A percentile compares a stretch with the other conserved stretches of the same genome.
These are phyloP conservation scores for Sylvicola fuscatus DNA, from an alignment of 2,888 invertebrate genomes.

Conservation along the genomic window DNA sequence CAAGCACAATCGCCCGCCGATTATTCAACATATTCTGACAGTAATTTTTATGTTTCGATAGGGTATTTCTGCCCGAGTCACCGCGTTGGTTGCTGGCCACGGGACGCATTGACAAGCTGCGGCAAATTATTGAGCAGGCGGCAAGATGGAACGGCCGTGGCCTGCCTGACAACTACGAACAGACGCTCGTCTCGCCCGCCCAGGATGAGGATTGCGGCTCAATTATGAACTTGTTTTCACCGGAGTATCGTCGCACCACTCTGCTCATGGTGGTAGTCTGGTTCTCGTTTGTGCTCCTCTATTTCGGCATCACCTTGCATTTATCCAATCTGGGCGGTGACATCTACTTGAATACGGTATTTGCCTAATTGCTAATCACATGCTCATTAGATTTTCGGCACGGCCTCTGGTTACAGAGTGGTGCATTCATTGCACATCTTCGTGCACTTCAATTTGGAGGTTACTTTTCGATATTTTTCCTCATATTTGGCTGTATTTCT, in stretches of 20 bases:
- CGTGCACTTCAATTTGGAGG: too few species aligned
- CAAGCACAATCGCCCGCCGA: too few species aligned
- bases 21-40: constrained; percentile 1
- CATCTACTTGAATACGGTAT: constrained; percentile 46
- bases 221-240: constrained; percentile 41
- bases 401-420: too few species aligned
- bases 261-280: constrained; percentile 46
- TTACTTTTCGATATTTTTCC: too few species aligned
- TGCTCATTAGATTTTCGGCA: too few species aligned
- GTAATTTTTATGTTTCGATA: constrained; percentile 13
- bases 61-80: constrained; percentile 57
- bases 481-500: too few species aligned
- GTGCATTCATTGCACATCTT: too few species aligned
- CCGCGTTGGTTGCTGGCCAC: constrained; percentile 56
- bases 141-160: constrained; percentile 40
- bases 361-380: constrained; percentile 8
- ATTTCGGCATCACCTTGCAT: constrained; percentile 59
- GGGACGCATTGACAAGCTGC: constrained; percentile 44
- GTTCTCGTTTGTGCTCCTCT: constrained; percentile 55
- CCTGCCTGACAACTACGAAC: constrained; percentile 44
- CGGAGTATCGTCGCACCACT: constrained; percentile 41
- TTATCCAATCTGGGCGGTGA: constrained; percentile 52
- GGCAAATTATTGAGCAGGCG: constrained; percentile 39
- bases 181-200: constrained; percentile 30
- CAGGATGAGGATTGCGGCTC: constrained; percentile 29